Evolutionary conservation across 1,140 invertebrate genomes (phyloP).

Genomic region (Procambarus clarkii): DNA sequence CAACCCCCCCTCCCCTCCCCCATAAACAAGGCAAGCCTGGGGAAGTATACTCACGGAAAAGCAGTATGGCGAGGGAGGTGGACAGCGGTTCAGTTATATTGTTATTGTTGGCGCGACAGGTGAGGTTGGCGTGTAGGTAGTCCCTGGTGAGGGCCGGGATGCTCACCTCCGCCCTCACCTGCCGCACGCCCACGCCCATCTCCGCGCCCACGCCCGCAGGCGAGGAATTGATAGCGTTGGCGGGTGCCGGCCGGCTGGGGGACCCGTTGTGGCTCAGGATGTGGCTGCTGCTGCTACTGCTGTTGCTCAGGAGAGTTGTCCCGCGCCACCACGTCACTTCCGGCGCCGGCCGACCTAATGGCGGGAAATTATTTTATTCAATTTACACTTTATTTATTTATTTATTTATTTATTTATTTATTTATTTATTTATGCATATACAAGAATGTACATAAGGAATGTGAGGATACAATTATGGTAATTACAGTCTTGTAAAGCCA

Average conservation of each 20-base stretch:
- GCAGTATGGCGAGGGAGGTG: slow-evolving; percentile 29
- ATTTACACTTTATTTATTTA: too few species aligned
- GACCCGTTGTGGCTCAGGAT: slow-evolving; percentile 13
- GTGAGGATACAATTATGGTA: too few species aligned
- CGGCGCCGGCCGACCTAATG: slow-evolving; percentile 36
- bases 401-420: too few species aligned
- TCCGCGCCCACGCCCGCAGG: neutral
- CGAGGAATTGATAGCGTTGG: neutral
- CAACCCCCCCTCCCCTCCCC: too few species aligned
- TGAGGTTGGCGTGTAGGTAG: slow-evolving; percentile 51
- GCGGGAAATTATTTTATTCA: neutral
- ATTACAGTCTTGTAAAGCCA: too few species aligned
- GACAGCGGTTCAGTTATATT: slow-evolving; percentile 47
- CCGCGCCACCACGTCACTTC: slow-evolving; percentile 61
- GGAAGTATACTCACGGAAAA: slow-evolving; percentile 30
- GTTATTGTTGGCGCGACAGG: slow-evolving; percentile 44
- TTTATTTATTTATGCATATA: too few species aligned
- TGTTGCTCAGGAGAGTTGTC: slow-evolving; percentile 43
- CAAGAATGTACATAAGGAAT: too few species aligned
- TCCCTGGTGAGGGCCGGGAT: slow-evolving; percentile 40
- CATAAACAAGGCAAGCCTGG: neutral
- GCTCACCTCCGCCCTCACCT: slow-evolving; percentile 45
- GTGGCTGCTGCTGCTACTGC: neutral
- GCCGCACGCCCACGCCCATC: neutral
- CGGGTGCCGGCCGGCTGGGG: neutral